Evolutionary conservation across 2,797 vertebrate genomes (phyloP).

Genomic region (Merluccius polli): DNA sequence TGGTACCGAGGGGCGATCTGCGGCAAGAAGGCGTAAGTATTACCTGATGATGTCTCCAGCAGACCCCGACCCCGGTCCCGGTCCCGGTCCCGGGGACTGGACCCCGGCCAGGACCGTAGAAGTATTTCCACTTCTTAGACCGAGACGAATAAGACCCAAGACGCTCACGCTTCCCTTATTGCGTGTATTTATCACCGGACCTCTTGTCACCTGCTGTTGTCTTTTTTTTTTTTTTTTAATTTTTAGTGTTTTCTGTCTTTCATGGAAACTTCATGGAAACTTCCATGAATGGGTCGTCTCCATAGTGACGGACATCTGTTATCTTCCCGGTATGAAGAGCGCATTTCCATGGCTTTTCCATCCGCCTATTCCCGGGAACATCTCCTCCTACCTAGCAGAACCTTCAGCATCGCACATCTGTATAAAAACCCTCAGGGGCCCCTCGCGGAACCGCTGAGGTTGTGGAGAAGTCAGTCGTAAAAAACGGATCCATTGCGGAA

Average conservation of each 20-base stretch:
- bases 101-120: not conserved
- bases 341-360: conserved; percentile 31
- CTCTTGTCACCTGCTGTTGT: conserved; percentile 10
- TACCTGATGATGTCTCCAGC: conserved; percentile 25
- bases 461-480: not conserved
- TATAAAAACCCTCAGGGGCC: not conserved
- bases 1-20: conserved; percentile 95
- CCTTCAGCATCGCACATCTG: not conserved
- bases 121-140: not conserved
- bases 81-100: not conserved
- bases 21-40: conserved; percentile 96
- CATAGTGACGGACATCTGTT: conserved; percentile 56
- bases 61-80: conserved; percentile 10
- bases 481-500: not conserved
- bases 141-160: not conserved
- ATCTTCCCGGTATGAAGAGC: conserved; percentile 45
- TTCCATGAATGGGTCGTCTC: conserved; percentile 41
- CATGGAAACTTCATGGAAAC: conserved; percentile 49
- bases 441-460: not conserved
- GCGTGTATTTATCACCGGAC: not conserved
- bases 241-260: conserved; percentile 8
- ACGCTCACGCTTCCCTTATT: not conserved
- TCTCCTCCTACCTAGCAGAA: not conserved
- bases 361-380: not conserved
- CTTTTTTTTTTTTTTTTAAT: conserved; percentile 7